Evolutionary conservation across 2,113 vertebrate species (phyloP).

Genomic region (Ondatra zibethicus): DNA sequence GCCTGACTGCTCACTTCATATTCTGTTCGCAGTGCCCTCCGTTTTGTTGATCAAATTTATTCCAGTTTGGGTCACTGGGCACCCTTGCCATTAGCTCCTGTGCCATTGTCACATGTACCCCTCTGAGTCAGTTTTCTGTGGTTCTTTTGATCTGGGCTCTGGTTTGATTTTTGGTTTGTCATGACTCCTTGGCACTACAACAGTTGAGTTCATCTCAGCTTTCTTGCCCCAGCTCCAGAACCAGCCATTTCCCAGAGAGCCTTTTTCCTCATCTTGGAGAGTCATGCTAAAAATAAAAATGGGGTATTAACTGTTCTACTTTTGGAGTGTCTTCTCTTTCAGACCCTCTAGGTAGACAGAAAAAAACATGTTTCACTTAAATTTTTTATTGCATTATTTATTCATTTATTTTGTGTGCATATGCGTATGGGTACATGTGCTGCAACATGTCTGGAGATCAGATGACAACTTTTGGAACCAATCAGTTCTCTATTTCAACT

Average conservation of each 20-base stretch:
- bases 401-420: neutral
- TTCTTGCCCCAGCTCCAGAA: neutral
- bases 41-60: neutral
- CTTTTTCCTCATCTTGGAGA: neutral
- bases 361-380: neutral
- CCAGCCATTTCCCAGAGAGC: neutral
- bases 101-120: neutral
- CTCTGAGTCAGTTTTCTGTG: neutral
- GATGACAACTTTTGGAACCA: neutral
- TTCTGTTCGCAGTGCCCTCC: neutral
- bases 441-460: neutral
- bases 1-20: neutral
- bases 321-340: neutral
- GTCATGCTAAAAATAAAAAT: neutral
- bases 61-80: neutral
- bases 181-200: neutral
- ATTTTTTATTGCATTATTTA: neutral
- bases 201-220: neutral
- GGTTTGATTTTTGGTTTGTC: neutral
- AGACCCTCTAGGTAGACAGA: neutral
- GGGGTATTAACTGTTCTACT: neutral
- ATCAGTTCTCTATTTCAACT: neutral
- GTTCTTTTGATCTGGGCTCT: neutral
- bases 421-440: neutral
- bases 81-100: neutral